A percentile compares a stretch with the other conserved stretches of the same genome.
Evolutionary conservation across 2,797 vertebrate genomes (phyloP).

Genomic region (Galago senegalensis): DNA sequence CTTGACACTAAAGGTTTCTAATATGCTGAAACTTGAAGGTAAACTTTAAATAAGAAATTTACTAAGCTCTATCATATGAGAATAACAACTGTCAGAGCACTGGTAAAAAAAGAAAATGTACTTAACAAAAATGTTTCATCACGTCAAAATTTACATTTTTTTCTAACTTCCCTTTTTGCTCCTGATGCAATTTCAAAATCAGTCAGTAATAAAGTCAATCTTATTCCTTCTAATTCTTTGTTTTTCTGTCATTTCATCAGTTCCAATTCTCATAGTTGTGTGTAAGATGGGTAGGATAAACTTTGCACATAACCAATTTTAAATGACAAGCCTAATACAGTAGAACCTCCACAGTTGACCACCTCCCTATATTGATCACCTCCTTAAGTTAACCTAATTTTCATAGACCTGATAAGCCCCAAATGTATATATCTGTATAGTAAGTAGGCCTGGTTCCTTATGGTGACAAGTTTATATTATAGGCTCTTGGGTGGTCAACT

Average conservation of each 20-base stretch:
- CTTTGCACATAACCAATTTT: neutral
- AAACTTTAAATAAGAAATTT: conserved; percentile 55
- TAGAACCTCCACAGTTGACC: no score
- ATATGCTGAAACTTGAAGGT: neutral
- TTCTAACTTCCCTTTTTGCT: conserved; percentile 1
- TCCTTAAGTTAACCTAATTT: no score
- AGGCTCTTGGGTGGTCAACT: no score
- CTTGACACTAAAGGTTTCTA: conserved; percentile 2
- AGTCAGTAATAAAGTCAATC: neutral
- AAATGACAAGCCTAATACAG: neutral
- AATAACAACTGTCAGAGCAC: conserved; percentile 14
- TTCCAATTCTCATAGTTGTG: conserved; percentile 6
- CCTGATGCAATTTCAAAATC: conserved; percentile 35
- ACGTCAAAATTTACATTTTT: neutral
- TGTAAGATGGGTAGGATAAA: conserved; percentile 18
- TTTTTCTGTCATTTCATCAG: conserved; percentile 18
- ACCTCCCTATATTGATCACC: no score
- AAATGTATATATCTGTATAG: no score
- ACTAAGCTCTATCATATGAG: neutral
- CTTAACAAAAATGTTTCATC: conserved; percentile 52
- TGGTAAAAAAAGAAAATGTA: conserved; percentile 49
- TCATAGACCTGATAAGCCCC: no score
- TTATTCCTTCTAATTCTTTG: conserved; percentile 12
- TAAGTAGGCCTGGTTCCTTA: no score
- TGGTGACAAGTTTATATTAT: no score